Conservation (phyloP, 1,140 invertebrate genomes). For the Tetragnatha versicolor region DNA sequence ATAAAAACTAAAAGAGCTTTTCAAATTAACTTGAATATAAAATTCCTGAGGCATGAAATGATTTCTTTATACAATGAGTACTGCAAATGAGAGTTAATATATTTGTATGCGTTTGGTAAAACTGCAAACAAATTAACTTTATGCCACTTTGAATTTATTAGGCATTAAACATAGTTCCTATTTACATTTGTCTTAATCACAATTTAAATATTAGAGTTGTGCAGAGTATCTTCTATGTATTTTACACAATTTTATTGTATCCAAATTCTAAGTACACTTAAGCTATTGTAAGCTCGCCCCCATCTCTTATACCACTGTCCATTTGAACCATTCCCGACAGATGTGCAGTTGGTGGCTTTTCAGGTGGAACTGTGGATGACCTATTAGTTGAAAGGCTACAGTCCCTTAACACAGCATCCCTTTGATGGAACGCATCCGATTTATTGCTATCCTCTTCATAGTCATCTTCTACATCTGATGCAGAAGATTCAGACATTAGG, state of each 20-base stretch:
- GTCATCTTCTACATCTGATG: conserved; percentile 51
- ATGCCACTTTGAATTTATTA: conserved; percentile 47
- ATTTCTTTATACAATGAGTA: conserved; percentile 39
- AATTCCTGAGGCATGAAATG: conserved; percentile 41
- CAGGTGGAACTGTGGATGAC: conserved; percentile 2
- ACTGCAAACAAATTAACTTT: conserved; percentile 37
- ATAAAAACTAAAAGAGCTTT: neutral
- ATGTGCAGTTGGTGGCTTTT: conserved; percentile 5
- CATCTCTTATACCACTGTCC: conserved; percentile 19
- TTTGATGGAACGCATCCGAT: conserved; percentile 10
- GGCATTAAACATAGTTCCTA: conserved; percentile 33
- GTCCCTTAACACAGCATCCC: conserved; percentile 5
- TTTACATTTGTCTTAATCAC: conserved; percentile 30
- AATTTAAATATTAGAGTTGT: conserved; percentile 38
- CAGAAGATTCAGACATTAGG: conserved; percentile 42
- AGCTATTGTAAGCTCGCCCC: conserved; percentile 44
- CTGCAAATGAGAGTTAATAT: conserved; percentile 7
- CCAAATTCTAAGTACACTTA: conserved; percentile 40
- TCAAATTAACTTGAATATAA: conserved; percentile 2
- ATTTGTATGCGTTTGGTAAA: neutral
- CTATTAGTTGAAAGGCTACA: conserved; percentile 16
- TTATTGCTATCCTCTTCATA: conserved; percentile 22
- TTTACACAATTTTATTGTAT: conserved; percentile 21
- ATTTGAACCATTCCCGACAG: conserved; percentile 19
- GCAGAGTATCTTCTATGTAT: conserved; percentile 25